Conservation (phyloP, 2,888 invertebrate genomes). For the Diogma glabrata region DNA sequence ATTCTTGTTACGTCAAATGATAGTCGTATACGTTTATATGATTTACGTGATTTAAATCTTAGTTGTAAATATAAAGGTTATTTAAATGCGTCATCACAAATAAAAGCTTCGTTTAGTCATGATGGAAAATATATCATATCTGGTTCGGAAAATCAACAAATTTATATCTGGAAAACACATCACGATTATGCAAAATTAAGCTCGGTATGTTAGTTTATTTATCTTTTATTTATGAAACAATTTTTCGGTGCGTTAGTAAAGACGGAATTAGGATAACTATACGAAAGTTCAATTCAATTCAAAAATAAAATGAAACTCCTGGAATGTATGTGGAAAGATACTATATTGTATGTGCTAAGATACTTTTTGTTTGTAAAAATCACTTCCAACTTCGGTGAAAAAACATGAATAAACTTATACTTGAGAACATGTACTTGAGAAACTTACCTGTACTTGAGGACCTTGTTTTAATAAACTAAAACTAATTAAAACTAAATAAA, state of each 20-base stretch:
- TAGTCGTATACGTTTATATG: conserved; percentile 90
- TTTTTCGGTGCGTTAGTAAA: neutral
- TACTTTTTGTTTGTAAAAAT: too few relatives aligned
- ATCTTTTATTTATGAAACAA: neutral
- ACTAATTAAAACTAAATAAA: too few relatives aligned
- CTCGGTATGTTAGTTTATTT: conserved; percentile 45
- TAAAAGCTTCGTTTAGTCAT: conserved; percentile 93
- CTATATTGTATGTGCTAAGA: too few relatives aligned
- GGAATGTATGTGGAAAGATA: too few relatives aligned
- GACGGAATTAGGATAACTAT: neutral
- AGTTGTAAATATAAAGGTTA: conserved; percentile 94
- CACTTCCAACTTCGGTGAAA: too few relatives aligned
- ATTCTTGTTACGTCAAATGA: conserved; percentile 96
- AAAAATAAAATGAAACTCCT: too few relatives aligned
- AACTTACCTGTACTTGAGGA: too few relatives aligned
- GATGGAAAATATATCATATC: conserved; percentile 96
- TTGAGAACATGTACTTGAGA: too few relatives aligned
- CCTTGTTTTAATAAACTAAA: too few relatives aligned
- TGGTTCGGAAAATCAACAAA: conserved; percentile 94
- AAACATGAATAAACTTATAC: too few relatives aligned
- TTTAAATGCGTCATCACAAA: conserved; percentile 91
- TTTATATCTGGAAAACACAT: conserved; percentile 96
- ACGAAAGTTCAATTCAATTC: neutral
- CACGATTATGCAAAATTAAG: conserved; percentile 93
- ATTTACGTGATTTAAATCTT: conserved; percentile 83